Evolutionary conservation across 2,888 invertebrate species (phyloP).

Genomic region (Sycophila texana): DNA sequence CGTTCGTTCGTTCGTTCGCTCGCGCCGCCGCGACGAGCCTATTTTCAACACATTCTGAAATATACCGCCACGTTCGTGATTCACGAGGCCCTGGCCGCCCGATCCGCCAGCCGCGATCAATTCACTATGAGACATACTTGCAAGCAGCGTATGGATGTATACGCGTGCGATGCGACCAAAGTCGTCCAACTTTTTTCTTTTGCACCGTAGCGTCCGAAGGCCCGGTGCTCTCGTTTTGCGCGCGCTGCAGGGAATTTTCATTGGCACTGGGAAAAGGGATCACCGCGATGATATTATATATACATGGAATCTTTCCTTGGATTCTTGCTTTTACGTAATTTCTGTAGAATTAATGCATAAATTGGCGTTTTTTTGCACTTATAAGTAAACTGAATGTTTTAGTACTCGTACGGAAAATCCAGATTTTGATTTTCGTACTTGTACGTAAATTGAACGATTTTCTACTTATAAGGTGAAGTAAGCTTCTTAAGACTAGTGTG

Average conservation of each 20-base stretch:
- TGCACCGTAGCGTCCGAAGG: not conserved
- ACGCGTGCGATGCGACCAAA: too few relatives aligned
- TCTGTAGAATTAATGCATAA: too few relatives aligned
- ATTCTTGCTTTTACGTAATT: too few relatives aligned
- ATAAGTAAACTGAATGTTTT: too few relatives aligned
- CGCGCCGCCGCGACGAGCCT: not conserved
- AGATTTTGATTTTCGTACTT: too few relatives aligned
- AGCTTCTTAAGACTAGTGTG: too few relatives aligned
- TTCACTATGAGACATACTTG: not conserved
- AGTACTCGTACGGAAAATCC: too few relatives aligned
- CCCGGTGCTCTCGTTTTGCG: not conserved
- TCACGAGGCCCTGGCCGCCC: constrained; percentile 34
- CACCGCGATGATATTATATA: not conserved
- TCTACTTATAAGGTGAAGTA: too few relatives aligned
- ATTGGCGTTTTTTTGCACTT: too few relatives aligned
- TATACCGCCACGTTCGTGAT: constrained; percentile 22
- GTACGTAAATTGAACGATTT: too few relatives aligned
- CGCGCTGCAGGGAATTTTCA: not conserved
- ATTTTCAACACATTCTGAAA: not conserved
- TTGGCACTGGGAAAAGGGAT: not conserved
- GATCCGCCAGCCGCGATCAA: constrained; percentile 30
- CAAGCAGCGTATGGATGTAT: too few relatives aligned
- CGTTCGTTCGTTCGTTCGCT: not conserved
- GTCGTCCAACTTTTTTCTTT: not conserved
- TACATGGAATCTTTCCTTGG: not conserved